phyloP scores from a whole-genome alignment of 2,797 vertebrate genomes.

The Monodelphis domestica region DNA sequence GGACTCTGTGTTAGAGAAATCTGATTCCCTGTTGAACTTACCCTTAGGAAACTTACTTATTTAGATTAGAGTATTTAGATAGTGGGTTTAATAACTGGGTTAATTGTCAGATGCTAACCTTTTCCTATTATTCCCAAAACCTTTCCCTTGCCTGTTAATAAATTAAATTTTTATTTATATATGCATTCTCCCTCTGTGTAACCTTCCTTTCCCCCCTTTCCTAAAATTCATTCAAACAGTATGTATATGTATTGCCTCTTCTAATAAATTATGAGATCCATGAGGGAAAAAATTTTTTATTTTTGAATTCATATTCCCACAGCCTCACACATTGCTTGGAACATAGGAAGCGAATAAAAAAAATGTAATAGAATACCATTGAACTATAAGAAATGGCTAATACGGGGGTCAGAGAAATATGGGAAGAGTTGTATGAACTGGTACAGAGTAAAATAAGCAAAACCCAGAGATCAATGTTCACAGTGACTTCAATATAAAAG shows the following conservation, averaged over 20 bases:
- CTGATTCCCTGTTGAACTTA: too few relatives aligned
- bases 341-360: background rate
- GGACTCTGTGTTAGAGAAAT: too few relatives aligned
- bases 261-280: background rate
- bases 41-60: too few relatives aligned
- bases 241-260: background rate
- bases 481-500: background rate
- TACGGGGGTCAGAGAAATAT: background rate
- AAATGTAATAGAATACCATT: background rate
- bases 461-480: background rate
- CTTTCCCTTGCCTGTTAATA: too few relatives aligned
- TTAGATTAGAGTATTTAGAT: too few relatives aligned
- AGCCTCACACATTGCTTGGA: background rate
- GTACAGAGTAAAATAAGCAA: background rate
- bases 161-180: too few relatives aligned
- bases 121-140: too few relatives aligned
- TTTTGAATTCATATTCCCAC: background rate
- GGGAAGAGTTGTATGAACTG: background rate
- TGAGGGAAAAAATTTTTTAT: background rate
- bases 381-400: background rate
- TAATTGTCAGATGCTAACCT: too few relatives aligned
- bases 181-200: too few relatives aligned
- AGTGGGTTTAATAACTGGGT: too few relatives aligned
- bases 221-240: too few relatives aligned
- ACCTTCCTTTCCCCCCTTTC: too few relatives aligned